These are phyloP conservation scores for Junonia oenone DNA, from an alignment of 2,888 invertebrate species.

Conservation along the genomic window DNA sequence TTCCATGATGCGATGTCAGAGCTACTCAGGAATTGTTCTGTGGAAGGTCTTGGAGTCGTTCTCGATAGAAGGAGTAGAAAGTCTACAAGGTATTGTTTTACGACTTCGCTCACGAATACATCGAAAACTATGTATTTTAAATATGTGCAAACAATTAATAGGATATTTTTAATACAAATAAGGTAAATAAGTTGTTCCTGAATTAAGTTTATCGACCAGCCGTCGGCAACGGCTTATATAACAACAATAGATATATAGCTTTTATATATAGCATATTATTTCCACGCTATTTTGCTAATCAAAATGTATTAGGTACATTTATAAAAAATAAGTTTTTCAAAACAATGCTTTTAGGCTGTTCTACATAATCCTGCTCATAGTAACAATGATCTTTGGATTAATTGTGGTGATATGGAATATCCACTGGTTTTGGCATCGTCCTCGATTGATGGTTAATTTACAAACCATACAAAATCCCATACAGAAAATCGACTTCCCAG, in stretches of 20 bases:
- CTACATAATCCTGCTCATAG: conserved; percentile 18
- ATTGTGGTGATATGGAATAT: conserved; percentile 10
- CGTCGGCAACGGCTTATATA: no score
- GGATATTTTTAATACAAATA: no score
- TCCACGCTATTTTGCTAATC: no score
- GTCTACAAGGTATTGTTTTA: conserved; percentile 14
- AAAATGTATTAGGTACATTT: no score
- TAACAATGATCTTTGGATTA: conserved; percentile 18
- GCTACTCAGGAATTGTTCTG: conserved; percentile 28
- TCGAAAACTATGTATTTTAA: no score
- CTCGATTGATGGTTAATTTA: conserved; percentile 41
- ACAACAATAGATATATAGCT: no score
- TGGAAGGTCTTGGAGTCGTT: conserved; percentile 18
- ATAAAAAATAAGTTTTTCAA: no score
- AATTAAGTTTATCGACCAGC: no score
- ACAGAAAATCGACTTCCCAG: conserved; percentile 76
- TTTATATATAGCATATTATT: no score
- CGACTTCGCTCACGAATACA: no score
- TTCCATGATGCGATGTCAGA: conserved; percentile 34
- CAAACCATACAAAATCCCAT: conserved; percentile 54
- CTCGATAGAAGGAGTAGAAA: background rate
- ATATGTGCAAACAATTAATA: no score
- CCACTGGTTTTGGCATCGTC: conserved; percentile 6
- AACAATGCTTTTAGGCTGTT: conserved; percentile 11
- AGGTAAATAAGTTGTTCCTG: no score